phyloP scores from a whole-genome alignment of 1,140 invertebrate species.

The Cyclina sinensis region DNA sequence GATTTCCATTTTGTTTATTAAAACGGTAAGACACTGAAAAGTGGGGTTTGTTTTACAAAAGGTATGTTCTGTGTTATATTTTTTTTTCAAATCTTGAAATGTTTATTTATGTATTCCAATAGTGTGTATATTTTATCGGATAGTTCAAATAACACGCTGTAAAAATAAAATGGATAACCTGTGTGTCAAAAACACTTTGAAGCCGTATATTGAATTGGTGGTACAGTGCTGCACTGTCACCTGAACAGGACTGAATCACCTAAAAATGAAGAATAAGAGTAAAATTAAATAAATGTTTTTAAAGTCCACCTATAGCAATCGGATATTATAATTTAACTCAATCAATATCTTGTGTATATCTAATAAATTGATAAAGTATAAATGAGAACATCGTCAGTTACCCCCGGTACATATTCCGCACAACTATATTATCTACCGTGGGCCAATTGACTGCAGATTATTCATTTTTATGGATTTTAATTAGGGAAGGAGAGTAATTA shows the following conservation, averaged over 20 bases:
- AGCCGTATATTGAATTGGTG: constrained; percentile 95
- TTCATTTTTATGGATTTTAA: too few relatives aligned
- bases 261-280: constrained; percentile 84
- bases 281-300: not conserved
- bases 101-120: too few relatives aligned
- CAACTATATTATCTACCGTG: too few relatives aligned
- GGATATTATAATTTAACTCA: not conserved
- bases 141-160: too few relatives aligned
- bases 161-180: constrained; percentile 88
- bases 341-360: not conserved
- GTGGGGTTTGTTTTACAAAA: too few relatives aligned
- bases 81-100: too few relatives aligned
- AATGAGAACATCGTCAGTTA: not conserved
- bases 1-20: not conserved
- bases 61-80: not conserved
- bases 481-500: too few relatives aligned
- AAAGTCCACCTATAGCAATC: not conserved
- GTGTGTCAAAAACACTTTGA: constrained; percentile 97
- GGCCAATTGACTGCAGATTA: too few relatives aligned
- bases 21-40: too few relatives aligned
- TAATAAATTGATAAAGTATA: not conserved
- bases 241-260: constrained; percentile 97
- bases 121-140: too few relatives aligned
- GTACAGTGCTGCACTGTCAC: constrained; percentile 96
- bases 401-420: not conserved